Conservation (phyloP, 2,888 invertebrate genomes). For the Papilio protenor region DNA sequence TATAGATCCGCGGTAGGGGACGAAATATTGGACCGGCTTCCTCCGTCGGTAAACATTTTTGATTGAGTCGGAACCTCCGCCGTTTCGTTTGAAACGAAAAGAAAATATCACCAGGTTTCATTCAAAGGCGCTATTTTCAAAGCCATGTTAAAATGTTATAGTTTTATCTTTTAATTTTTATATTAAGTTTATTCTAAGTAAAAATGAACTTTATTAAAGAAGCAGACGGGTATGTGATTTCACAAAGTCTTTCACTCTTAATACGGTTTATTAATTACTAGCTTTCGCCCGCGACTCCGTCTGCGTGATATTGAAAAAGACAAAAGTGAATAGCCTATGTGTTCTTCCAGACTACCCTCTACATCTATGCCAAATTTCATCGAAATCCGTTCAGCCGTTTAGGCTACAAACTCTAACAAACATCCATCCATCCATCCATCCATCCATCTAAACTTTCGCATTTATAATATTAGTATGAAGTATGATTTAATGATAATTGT, state of each 20-base stretch:
- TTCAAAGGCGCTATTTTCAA: constrained; percentile 55
- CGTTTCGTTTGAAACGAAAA: constrained; percentile 58
- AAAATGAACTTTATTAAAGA: background rate
- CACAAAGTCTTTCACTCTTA: background rate
- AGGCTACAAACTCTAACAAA: no score
- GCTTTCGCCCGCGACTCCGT: no score
- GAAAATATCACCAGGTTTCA: constrained; percentile 51
- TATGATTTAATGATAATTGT: no score
- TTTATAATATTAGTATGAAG: no score
- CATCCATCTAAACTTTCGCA: no score
- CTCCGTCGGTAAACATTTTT: constrained; percentile 71
- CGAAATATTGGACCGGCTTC: constrained; percentile 65
- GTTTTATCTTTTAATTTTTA: background rate
- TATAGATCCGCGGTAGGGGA: constrained; percentile 54
- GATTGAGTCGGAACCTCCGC: constrained; percentile 64
- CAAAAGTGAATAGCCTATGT: no score
- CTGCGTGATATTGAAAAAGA: no score
- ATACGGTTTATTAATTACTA: no score
- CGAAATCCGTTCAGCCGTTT: no score
- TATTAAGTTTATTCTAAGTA: background rate
- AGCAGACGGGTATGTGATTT: background rate
- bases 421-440: no score
- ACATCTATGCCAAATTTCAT: no score
- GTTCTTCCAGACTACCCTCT: no score
- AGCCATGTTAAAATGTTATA: constrained; percentile 36